Percentiles rank a stretch among this genome's conserved stretches.
These are phyloP conservation scores for Acrobasis suavella DNA, from an alignment of 2,888 invertebrate species.

Conservation along the genomic window DNA sequence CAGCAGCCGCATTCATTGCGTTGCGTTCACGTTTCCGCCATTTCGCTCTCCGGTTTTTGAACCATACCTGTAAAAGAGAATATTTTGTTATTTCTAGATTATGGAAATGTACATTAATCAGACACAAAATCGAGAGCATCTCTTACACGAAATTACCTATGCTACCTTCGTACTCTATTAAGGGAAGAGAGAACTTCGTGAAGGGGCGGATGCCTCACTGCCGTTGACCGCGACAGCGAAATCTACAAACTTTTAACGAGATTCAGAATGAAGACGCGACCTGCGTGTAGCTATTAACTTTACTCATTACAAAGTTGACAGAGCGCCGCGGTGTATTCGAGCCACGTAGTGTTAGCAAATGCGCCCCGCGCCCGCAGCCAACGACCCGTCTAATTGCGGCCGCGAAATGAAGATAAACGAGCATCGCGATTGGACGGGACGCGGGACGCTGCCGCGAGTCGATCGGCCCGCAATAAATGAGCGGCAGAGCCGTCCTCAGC, in stretches of 20 bases:
- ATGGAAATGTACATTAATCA: neutral
- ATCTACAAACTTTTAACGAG: slow-evolving; percentile 64
- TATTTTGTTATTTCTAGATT: neutral
- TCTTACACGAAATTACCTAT: slow-evolving; percentile 26
- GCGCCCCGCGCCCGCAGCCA: slow-evolving; percentile 69
- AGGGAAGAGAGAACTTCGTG: slow-evolving; percentile 28
- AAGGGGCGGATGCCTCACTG: slow-evolving; percentile 30
- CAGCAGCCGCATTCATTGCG: slow-evolving; percentile 95
- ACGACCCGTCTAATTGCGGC: slow-evolving; percentile 88
- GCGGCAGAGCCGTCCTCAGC: slow-evolving; percentile 44
- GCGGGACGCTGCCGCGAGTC: slow-evolving; percentile 54
- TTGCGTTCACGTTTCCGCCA: slow-evolving; percentile 98
- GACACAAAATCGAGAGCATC: neutral
- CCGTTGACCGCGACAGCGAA: slow-evolving; percentile 32
- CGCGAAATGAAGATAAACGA: slow-evolving; percentile 88
- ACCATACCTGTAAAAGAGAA: slow-evolving; percentile 93
- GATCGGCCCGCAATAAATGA: slow-evolving; percentile 64
- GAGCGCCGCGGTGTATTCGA: slow-evolving; percentile 72
- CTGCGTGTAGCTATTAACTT: slow-evolving; percentile 78
- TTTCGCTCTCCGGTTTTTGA: slow-evolving; percentile 98
- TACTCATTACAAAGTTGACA: slow-evolving; percentile 82
- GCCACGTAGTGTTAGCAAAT: slow-evolving; percentile 66
- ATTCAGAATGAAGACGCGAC: slow-evolving; percentile 68
- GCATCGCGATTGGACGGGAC: slow-evolving; percentile 84
- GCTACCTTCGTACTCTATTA: slow-evolving; percentile 30